phyloP scores from a whole-genome alignment of 2,797 vertebrate species.

The Bufotes viridis region DNA sequence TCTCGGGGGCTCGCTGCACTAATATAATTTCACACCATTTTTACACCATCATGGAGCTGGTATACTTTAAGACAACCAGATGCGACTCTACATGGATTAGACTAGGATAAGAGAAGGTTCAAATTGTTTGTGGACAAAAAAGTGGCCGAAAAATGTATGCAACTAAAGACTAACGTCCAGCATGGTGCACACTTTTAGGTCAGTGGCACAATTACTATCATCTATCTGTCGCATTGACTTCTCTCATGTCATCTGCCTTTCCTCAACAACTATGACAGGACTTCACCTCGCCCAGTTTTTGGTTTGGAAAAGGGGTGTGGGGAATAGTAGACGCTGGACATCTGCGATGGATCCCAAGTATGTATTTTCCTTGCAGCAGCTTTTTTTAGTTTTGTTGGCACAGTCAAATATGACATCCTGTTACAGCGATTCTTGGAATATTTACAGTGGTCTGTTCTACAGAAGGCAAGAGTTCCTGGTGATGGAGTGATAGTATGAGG shows the following conservation, averaged over 20 bases:
- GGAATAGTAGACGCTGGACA: neutral
- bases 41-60: no score
- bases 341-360: neutral
- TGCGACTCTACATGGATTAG: no score
- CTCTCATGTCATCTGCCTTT: neutral
- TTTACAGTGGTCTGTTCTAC: constrained; percentile 27
- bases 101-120: no score
- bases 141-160: no score
- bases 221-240: neutral
- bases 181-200: no score
- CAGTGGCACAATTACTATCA: no score
- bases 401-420: constrained; percentile 37
- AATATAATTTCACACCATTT: no score
- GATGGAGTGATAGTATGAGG: constrained; percentile 51
- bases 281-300: neutral
- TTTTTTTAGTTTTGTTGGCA: neutral
- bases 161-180: no score
- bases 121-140: no score
- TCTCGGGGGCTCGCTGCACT: no score
- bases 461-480: constrained; percentile 6
- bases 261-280: neutral
- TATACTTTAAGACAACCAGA: no score
- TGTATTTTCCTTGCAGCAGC: neutral
- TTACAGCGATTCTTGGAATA: constrained; percentile 42
- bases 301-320: no score